phyloP scores from a whole-genome alignment of 64 coral and sea anemone species.

The Hydrozoanthus tunicans region DNA sequence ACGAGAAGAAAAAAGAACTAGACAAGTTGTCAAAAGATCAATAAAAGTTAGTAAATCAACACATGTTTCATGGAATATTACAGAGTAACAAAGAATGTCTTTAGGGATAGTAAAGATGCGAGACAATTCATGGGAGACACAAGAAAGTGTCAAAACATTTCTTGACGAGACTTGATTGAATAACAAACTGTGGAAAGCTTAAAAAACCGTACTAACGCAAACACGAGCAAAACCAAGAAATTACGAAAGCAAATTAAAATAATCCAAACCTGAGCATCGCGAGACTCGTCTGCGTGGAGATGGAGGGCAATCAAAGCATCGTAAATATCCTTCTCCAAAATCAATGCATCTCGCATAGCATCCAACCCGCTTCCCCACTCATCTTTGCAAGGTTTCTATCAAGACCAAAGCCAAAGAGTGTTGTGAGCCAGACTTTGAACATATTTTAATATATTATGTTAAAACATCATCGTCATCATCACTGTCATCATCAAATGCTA shows the following conservation, averaged over 20 bases:
- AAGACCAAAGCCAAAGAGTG: neutral
- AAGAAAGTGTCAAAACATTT: no score
- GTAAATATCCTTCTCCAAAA: constrained; percentile 71
- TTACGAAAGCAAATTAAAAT: neutral
- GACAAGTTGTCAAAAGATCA: neutral
- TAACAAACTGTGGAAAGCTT: neutral
- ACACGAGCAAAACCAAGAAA: no score
- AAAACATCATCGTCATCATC: neutral
- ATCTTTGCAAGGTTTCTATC: constrained; percentile 77
- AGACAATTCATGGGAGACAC: no score
- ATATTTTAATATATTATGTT: neutral
- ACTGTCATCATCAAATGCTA: neutral
- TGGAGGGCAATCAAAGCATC: constrained; percentile 52
- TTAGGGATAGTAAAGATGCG: no score
- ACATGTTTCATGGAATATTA: neutral
- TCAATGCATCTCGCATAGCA: constrained; percentile 69
- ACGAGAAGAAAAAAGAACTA: neutral
- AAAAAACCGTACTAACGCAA: neutral
- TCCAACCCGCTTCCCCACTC: constrained; percentile 78
- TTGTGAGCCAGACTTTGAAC: neutral
- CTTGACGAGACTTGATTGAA: no score
- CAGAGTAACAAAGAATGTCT: no score
- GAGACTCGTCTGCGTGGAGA: neutral
- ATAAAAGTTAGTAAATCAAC: neutral
- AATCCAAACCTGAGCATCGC: constrained; percentile 70